Percentiles rank a stretch among this genome's conserved stretches.
These are phyloP conservation scores for Sander vitreus DNA, from an alignment of 2,113 vertebrate genomes.

Conservation along the genomic window DNA sequence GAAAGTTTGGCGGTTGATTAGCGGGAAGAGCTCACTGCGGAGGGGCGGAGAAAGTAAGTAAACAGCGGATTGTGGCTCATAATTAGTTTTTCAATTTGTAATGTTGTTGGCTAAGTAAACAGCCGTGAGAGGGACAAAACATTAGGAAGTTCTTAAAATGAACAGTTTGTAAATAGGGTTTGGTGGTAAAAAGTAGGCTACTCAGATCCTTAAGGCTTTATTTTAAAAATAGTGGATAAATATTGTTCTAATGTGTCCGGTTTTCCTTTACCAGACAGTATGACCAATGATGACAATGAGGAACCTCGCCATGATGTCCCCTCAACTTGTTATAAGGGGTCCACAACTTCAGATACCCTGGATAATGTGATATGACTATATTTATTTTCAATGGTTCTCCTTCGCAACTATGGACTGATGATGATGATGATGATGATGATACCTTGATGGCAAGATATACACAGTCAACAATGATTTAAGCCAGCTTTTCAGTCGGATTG, in stretches of 20 bases:
- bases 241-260: conserved; percentile 14
- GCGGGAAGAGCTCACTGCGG: conserved; percentile 5
- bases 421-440: conserved; percentile 10
- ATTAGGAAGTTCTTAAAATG: background rate
- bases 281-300: conserved; percentile 71
- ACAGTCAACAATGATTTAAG: background rate
- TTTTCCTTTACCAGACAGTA: conserved; percentile 53
- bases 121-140: too few species aligned
- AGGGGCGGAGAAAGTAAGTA: conserved; percentile 48
- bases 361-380: conserved; percentile 37
- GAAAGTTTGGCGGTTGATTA: conserved; percentile 64
- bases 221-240: too few species aligned
- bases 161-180: background rate
- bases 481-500: background rate
- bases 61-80: accelerated
- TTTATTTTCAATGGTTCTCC: background rate
- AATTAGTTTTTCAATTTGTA: background rate
- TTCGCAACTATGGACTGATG: background rate
- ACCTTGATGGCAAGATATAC: background rate
- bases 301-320: conserved; percentile 79
- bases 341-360: background rate
- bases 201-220: too few species aligned
- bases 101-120: background rate
- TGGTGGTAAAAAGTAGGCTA: background rate
- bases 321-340: conserved; percentile 70